These are phyloP conservation scores for Vidua chalybeata DNA, from an alignment of 2,113 vertebrate species.

Conservation along the genomic window DNA sequence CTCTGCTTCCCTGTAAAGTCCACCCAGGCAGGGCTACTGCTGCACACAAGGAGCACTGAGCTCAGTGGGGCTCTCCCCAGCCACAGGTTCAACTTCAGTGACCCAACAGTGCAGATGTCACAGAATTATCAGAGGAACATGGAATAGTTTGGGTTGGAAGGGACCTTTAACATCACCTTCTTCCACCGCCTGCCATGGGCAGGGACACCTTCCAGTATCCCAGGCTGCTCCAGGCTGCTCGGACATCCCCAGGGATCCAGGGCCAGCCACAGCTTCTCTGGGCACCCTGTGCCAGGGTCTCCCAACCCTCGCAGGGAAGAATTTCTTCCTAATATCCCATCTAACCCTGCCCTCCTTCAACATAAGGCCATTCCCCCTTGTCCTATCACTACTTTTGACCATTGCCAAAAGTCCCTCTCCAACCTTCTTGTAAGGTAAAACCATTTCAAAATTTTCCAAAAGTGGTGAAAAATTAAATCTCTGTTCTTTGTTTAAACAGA, in stretches of 20 bases:
- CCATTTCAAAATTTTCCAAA: not conserved
- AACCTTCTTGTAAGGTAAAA: not conserved
- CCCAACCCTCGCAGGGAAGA: rapidly evolving
- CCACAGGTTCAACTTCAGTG: not conserved
- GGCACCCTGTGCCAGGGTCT: not conserved
- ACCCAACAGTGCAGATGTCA: no score
- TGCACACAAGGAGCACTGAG: not conserved
- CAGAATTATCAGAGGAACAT: not conserved
- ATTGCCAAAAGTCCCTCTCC: not conserved
- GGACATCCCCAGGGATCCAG: not conserved
- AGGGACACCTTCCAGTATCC: rapidly evolving
- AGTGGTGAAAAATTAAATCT: not conserved
- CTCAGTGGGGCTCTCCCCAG: not conserved
- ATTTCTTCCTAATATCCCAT: not conserved
- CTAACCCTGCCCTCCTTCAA: not conserved
- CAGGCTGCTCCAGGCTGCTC: not conserved
- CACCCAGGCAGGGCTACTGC: not conserved
- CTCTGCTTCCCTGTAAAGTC: not conserved
- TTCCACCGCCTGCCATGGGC: not conserved
- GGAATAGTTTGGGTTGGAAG: not conserved
- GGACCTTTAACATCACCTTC: rapidly evolving
- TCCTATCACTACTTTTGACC: not conserved
- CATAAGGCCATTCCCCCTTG: not conserved
- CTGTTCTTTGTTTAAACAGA: not conserved
- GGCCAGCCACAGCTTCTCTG: not conserved